Percentiles rank a stretch among this genome's conserved stretches.
phyloP scores from a whole-genome alignment of 1,140 invertebrate genomes.

The Psix sp. region DNA sequence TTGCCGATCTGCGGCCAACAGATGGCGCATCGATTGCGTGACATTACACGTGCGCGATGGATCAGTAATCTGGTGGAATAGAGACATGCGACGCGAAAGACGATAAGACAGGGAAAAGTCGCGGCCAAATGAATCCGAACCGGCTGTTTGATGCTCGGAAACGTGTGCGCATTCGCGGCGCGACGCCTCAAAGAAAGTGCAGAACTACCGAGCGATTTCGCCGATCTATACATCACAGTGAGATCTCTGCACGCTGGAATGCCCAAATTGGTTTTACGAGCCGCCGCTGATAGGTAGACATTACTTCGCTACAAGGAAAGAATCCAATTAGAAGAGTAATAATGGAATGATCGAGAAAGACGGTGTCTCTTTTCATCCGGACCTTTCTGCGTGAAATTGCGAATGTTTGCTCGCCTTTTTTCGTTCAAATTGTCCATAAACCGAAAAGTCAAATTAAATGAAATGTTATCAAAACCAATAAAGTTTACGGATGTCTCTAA shows the following conservation, averaged over 20 bases:
- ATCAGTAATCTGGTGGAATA: slow-evolving; percentile 53
- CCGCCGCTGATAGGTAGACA: slow-evolving; percentile 59
- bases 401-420: slow-evolving; percentile 23
- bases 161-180: slow-evolving; percentile 29
- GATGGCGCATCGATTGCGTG: slow-evolving; percentile 39
- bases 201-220: slow-evolving; percentile 42
- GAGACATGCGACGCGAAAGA: slow-evolving; percentile 49
- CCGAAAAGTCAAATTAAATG: not conserved
- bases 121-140: not conserved
- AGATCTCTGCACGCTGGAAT: slow-evolving; percentile 57
- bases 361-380: slow-evolving; percentile 31
- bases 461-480: too few species aligned
- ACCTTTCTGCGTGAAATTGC: slow-evolving; percentile 31
- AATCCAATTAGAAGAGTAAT: slow-evolving; percentile 65
- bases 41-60: slow-evolving; percentile 42
- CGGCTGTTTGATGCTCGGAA: not conserved
- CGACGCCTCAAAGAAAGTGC: slow-evolving; percentile 48
- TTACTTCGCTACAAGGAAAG: slow-evolving; percentile 58
- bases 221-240: slow-evolving; percentile 62
- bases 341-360: slow-evolving; percentile 61
- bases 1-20: not conserved
- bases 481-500: too few species aligned
- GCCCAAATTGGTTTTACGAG: slow-evolving; percentile 65
- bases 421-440: slow-evolving; percentile 28
- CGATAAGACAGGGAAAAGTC: slow-evolving; percentile 46